Evolutionary conservation across 1,140 invertebrate genomes (phyloP).

Genomic region (Pseudomyrmex sp.): DNA sequence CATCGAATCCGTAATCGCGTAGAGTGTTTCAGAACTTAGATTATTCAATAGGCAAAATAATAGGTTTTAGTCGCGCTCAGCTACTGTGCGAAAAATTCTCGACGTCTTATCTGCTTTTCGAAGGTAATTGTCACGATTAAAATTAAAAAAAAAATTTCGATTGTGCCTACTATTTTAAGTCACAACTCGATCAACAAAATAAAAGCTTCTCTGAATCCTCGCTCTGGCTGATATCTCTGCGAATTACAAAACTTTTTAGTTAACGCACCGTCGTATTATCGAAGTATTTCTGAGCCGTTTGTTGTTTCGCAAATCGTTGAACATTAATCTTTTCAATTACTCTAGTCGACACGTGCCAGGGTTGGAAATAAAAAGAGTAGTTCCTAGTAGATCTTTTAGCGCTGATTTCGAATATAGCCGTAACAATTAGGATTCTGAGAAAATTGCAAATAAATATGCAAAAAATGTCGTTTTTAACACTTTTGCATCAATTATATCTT

Average conservation of each 20-base stretch:
- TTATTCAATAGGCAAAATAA: slow-evolving; percentile 27
- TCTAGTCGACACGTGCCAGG: no score
- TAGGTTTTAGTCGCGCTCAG: slow-evolving; percentile 12
- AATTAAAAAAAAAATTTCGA: slow-evolving; percentile 55
- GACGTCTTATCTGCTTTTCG: slow-evolving; percentile 28
- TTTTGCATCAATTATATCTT: no score
- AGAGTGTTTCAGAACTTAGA: slow-evolving; percentile 18
- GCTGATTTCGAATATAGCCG: no score
- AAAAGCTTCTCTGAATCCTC: slow-evolving; percentile 43
- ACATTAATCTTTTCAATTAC: neutral
- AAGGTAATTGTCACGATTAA: slow-evolving; percentile 59
- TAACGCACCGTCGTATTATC: slow-evolving; percentile 9
- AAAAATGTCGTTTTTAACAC: no score
- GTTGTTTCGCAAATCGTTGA: slow-evolving; percentile 10
- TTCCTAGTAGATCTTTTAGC: no score
- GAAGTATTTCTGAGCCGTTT: slow-evolving; percentile 2
- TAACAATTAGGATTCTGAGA: no score
- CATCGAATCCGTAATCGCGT: slow-evolving; percentile 20
- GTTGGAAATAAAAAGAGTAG: no score
- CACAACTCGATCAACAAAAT: slow-evolving; percentile 63
- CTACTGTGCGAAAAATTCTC: slow-evolving; percentile 6
- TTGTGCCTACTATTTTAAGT: slow-evolving; percentile 44
- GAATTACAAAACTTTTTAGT: slow-evolving; percentile 63
- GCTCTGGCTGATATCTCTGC: neutral
- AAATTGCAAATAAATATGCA: no score